These are phyloP conservation scores for Drosophila rubida DNA, from an alignment of 2,888 invertebrate genomes.

Conservation along the genomic window DNA sequence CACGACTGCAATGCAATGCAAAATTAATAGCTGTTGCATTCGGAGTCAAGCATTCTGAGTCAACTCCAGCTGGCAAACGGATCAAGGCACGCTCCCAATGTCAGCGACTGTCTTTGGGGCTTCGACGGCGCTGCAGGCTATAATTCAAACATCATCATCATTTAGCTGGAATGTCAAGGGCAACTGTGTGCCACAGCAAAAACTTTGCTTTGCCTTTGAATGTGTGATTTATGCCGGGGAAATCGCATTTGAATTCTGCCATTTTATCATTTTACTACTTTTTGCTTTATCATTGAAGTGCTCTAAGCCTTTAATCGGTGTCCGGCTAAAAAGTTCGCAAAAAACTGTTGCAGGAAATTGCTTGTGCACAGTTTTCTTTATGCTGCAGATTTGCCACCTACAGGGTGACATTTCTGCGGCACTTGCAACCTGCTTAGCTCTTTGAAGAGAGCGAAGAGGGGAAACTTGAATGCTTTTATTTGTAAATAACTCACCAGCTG, in stretches of 20 bases:
- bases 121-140: slow-evolving; percentile 22
- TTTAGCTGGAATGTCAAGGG: slow-evolving; percentile 55
- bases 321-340: slow-evolving; percentile 56
- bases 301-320: slow-evolving; percentile 66
- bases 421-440: too few species aligned
- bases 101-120: slow-evolving; percentile 52
- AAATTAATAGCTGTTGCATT: slow-evolving; percentile 74
- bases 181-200: slow-evolving; percentile 36
- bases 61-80: slow-evolving; percentile 26
- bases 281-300: slow-evolving; percentile 42
- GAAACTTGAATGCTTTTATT: too few species aligned
- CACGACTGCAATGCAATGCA: slow-evolving; percentile 59
- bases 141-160: slow-evolving; percentile 51
- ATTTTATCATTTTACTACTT: slow-evolving; percentile 41
- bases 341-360: slow-evolving; percentile 67
- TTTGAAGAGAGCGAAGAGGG: too few species aligned
- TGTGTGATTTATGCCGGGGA: slow-evolving; percentile 61
- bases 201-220: slow-evolving; percentile 47
- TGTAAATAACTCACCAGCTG: too few species aligned
- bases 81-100: slow-evolving; percentile 53
- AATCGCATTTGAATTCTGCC: slow-evolving; percentile 55
- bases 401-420: slow-evolving; percentile 25
- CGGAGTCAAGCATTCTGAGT: slow-evolving; percentile 36
- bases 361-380: slow-evolving; percentile 50
- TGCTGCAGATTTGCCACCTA: slow-evolving; percentile 21